Evolutionary conservation across 2,888 invertebrate species (phyloP).

Genomic region (Tenodera sinensis): DNA sequence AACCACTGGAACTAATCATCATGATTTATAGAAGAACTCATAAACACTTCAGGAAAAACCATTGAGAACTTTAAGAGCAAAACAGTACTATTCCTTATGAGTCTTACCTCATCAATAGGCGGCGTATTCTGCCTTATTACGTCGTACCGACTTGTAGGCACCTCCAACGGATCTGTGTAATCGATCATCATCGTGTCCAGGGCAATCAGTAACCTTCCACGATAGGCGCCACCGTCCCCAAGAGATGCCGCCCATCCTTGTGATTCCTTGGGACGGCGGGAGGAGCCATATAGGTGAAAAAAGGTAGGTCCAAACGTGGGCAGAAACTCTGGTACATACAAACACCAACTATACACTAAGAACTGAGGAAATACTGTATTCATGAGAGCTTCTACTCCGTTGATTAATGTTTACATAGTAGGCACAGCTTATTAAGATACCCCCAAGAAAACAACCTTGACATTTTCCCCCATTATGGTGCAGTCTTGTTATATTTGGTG

Average conservation of each 20-base stretch:
- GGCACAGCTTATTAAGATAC: too few species aligned
- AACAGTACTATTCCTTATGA: too few species aligned
- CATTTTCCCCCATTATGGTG: too few species aligned
- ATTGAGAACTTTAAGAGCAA: too few species aligned
- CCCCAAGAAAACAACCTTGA: too few species aligned
- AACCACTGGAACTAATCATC: too few species aligned
- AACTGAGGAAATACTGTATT: too few species aligned
- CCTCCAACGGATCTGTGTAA: constrained; percentile 35
- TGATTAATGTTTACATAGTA: too few species aligned
- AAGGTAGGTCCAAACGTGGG: constrained; percentile 82
- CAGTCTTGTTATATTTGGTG: too few species aligned
- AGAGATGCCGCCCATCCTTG: background rate
- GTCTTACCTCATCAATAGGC: background rate
- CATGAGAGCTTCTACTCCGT: too few species aligned
- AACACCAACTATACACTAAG: constrained; percentile 27
- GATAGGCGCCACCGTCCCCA: constrained; percentile 56
- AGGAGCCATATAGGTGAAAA: constrained; percentile 65
- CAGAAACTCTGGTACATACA: constrained; percentile 57
- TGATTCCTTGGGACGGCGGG: background rate
- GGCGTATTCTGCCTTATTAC: background rate
- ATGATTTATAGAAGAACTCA: too few species aligned
- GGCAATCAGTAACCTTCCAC: constrained; percentile 70
- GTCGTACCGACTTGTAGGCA: background rate
- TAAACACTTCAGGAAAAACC: too few species aligned
- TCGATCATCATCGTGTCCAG: constrained; percentile 64